These are phyloP conservation scores for Philaethria dido DNA, from an alignment of 2,888 invertebrate genomes.

Conservation along the genomic window DNA sequence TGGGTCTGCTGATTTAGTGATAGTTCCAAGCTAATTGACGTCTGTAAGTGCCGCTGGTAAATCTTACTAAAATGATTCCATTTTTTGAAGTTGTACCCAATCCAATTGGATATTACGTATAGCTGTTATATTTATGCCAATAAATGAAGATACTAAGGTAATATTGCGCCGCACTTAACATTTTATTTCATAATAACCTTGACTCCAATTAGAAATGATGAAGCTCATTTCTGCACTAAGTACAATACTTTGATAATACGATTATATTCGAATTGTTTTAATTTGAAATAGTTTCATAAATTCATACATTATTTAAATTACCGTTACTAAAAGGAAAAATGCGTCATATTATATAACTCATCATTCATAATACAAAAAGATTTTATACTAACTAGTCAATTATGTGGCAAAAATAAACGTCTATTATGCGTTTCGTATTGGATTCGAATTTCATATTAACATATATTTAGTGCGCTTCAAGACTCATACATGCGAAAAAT, in stretches of 20 bases:
- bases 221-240: slow-evolving; percentile 5
- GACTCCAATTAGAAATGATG: slow-evolving; percentile 1
- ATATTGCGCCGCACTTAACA: background rate
- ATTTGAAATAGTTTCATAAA: background rate
- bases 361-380: background rate
- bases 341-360: background rate
- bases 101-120: slow-evolving; percentile 1
- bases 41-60: background rate
- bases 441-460: background rate
- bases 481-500: background rate
- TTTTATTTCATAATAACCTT: slow-evolving; percentile 14
- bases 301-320: background rate
- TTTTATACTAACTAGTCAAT: background rate
- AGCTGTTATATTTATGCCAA: background rate
- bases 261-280: background rate
- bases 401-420: background rate
- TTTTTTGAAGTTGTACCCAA: background rate
- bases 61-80: background rate
- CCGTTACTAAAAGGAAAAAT: background rate
- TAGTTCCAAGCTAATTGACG: background rate
- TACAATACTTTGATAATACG: background rate
- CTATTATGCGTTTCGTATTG: background rate
- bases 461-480: background rate
- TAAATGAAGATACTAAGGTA: background rate
- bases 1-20: background rate